Percentiles rank a stretch among this genome's conserved stretches.
phyloP scores from a whole-genome alignment of 1,140 invertebrate species.

The Platyscapa corneri region DNA sequence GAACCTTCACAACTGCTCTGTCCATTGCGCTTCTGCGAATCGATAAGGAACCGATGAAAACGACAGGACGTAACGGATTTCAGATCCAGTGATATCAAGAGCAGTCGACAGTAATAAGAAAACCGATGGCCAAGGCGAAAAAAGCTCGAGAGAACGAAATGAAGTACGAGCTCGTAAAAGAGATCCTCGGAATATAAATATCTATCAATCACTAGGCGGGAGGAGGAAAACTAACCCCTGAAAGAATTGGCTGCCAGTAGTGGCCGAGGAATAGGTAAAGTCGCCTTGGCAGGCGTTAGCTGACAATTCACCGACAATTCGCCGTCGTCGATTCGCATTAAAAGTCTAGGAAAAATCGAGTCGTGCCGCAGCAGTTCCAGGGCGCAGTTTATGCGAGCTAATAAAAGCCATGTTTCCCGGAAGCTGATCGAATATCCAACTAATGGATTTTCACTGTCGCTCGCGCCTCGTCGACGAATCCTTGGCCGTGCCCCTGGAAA shows the following conservation, averaged over 20 bases:
- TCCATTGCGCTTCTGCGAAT: too few relatives aligned
- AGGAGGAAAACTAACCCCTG: too few relatives aligned
- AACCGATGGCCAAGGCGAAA: too few relatives aligned
- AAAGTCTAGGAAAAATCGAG: not conserved
- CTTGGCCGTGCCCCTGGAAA: not conserved
- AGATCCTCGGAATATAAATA: not conserved
- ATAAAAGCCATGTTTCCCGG: not conserved
- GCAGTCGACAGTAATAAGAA: too few relatives aligned
- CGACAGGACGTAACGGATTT: not conserved
- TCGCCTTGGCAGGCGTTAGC: not conserved
- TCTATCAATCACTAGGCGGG: not conserved
- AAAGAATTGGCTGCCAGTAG: not conserved
- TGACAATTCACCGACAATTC: too few relatives aligned
- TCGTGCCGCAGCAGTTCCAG: too few relatives aligned
- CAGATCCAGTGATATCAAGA: too few relatives aligned
- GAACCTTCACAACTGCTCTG: too few relatives aligned
- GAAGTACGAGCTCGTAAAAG: not conserved
- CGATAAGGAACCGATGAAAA: too few relatives aligned
- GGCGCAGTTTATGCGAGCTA: not conserved
- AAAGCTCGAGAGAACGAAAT: not conserved
- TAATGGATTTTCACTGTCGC: constrained; percentile 40
- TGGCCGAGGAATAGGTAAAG: not conserved
- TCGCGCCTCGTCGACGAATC: constrained; percentile 22
- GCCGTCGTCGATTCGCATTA: too few relatives aligned
- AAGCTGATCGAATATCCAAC: not conserved